Base-by-base conservation (phyloP, 2,797 vertebrate species). In the Tapera naevia region DNA sequence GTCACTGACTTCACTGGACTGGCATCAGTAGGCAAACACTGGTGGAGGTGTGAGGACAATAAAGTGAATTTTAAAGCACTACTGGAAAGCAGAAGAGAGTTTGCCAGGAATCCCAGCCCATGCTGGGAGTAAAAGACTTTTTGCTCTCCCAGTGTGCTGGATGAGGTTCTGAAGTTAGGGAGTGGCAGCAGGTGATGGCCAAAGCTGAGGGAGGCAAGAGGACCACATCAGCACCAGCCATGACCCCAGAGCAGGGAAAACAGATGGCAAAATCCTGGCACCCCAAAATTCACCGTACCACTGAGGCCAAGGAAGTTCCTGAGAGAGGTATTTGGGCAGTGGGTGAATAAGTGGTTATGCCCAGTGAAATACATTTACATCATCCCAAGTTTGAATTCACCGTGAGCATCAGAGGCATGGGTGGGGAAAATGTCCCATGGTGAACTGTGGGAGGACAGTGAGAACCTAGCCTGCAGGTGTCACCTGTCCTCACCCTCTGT, bases 81-180 rank as follows among this genome's bases (percentile, higher is more conserved):
- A 81, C 62, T 66, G 74, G 85, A 78, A 86, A 86, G 74, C 72
- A 71, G 45, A 92, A 83, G 41, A 80, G 71, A 78, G 32, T 45
- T 54, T 91, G 69, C 17, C 33, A 61, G 73, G 57, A 81, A 54
- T 72, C 56, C 33, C 24, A 74, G 57, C 22, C 25, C 2, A 1
- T 43, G 19, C 43, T 82, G 60, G 54, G 61, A 74, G 8, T 75
- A 30, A 43, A 27, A 67, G 37, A 17, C 33, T 18, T 15, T 61
- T 64, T 2, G 3, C 16, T 74, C 91, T 85, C 33, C 41, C 46
- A 23, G 43, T 50, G 32, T 6, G 17, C 82, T 88, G 53, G 32
- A 65, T 67, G 80, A 46, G 62, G 53, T 57, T 51, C 30, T 73
- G 72, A 83, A 75, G 28, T 64, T 74, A 56, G 50, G 65, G 66